phyloP scores from a whole-genome alignment of 2,797 vertebrate species.

The Gambusia yucatana region DNA sequence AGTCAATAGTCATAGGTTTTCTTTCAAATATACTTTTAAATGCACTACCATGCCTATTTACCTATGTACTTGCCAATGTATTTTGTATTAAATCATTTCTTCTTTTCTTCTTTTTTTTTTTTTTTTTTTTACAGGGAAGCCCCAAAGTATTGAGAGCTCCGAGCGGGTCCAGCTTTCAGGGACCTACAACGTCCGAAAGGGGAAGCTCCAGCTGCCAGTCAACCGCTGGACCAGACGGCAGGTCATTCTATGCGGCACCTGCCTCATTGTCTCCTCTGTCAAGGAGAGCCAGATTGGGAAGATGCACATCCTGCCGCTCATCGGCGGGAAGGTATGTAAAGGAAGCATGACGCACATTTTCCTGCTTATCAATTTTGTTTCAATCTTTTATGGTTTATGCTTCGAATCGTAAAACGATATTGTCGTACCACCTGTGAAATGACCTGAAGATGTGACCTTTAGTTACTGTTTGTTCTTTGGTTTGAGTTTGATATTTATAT shows the following conservation, averaged over 20 bases:
- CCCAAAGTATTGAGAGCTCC: slow-evolving; percentile 88
- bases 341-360: not conserved
- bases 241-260: slow-evolving; percentile 97
- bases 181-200: slow-evolving; percentile 95
- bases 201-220: slow-evolving; percentile 96
- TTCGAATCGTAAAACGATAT: slow-evolving; percentile 40
- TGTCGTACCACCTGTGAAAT: slow-evolving; percentile 20
- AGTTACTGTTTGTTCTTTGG: slow-evolving; percentile 38
- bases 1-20: not conserved
- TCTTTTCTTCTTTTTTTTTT: not conserved
- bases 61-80: not conserved
- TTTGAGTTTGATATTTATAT: slow-evolving; percentile 13
- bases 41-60: not conserved
- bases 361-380: not conserved
- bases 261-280: slow-evolving; percentile 96
- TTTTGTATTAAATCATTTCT: slow-evolving; percentile 10
- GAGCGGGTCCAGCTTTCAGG: slow-evolving; percentile 97
- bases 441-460: slow-evolving; percentile 36
- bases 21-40: not conserved
- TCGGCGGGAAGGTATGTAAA: slow-evolving; percentile 93
- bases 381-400: not conserved
- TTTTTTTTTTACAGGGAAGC: slow-evolving; percentile 86
- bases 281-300: slow-evolving; percentile 95
- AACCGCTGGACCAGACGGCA: slow-evolving; percentile 96
- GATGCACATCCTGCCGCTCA: slow-evolving; percentile 97